These are phyloP conservation scores for Acleris emargana DNA, from an alignment of 2,888 invertebrate species.

Conservation along the genomic window DNA sequence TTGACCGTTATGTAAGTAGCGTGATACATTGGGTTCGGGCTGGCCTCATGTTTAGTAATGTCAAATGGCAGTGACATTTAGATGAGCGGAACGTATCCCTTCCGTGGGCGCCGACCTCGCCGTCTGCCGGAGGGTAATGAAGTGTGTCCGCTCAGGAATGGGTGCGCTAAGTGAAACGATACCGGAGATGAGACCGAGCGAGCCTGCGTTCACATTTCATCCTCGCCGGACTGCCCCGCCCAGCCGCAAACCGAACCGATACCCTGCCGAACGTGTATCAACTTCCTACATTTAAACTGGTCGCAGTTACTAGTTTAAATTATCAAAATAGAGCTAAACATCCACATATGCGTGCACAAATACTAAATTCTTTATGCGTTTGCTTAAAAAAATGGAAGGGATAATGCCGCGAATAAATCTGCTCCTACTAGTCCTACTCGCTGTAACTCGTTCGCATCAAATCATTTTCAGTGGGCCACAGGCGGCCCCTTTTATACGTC, in stretches of 20 bases:
- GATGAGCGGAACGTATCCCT: slow-evolving; percentile 46
- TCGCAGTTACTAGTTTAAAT: neutral
- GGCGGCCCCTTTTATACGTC: slow-evolving; percentile 32
- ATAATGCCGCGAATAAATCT: neutral
- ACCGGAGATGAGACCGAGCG: slow-evolving; percentile 66
- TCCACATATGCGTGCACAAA: neutral
- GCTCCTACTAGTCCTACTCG: neutral
- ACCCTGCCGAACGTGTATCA: slow-evolving; percentile 23
- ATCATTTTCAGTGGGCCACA: slow-evolving; percentile 20
- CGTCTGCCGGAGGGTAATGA: slow-evolving; percentile 49
- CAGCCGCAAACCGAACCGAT: slow-evolving; percentile 38
- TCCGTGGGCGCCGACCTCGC: slow-evolving; percentile 43
- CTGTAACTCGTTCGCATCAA: slow-evolving; percentile 20
- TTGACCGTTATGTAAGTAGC: neutral
- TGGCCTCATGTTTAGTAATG: slow-evolving; percentile 33
- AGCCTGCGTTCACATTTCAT: slow-evolving; percentile 56
- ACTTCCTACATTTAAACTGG: neutral
- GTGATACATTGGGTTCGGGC: slow-evolving; percentile 2
- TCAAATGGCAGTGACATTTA: slow-evolving; percentile 37
- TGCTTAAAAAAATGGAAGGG: neutral
- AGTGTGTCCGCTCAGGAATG: slow-evolving; percentile 63
- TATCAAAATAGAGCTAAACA: neutral
- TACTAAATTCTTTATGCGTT: no score
- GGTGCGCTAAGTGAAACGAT: slow-evolving; percentile 67
- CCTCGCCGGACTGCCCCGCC: slow-evolving; percentile 43